These are phyloP conservation scores for Prenolepis imparis DNA, from an alignment of 2,888 invertebrate genomes.

Conservation along the genomic window DNA sequence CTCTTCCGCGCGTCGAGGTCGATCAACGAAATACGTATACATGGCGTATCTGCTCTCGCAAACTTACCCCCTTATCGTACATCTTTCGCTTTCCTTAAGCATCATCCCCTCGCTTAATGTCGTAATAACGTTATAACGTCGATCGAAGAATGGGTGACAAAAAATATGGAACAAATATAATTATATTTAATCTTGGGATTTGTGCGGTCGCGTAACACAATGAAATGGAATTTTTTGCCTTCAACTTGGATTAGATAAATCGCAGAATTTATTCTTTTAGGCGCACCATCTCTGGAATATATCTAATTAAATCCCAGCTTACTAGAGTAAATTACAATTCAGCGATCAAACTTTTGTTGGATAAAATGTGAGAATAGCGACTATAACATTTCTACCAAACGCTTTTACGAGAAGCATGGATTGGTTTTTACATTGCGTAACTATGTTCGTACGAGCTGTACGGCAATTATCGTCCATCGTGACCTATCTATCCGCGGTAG, in stretches of 20 bases:
- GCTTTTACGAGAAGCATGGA: background rate
- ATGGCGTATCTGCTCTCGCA: background rate
- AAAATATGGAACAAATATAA: background rate
- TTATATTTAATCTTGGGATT: background rate
- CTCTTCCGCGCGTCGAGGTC: slow-evolving; percentile 47
- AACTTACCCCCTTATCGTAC: background rate
- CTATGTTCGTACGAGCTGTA: background rate
- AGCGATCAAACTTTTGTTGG: background rate
- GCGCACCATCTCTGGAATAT: background rate
- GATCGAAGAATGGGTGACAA: background rate
- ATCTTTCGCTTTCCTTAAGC: background rate
- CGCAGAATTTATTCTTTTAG: background rate
- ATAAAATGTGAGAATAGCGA: background rate
- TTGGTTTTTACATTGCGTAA: background rate
- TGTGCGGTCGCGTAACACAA: background rate
- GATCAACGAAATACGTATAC: slow-evolving; percentile 45
- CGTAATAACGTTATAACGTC: background rate
- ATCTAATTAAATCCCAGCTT: background rate
- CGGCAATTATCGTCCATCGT: background rate
- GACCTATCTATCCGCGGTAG: background rate
- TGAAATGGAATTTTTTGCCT: background rate
- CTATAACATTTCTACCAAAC: background rate
- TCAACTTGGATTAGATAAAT: background rate
- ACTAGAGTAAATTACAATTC: background rate
- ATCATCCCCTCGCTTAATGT: slow-evolving; percentile 10